Percentiles rank a stretch among this genome's conserved stretches.
phyloP scores from a whole-genome alignment of 2,888 invertebrate genomes.

The Dryococelus australis region DNA sequence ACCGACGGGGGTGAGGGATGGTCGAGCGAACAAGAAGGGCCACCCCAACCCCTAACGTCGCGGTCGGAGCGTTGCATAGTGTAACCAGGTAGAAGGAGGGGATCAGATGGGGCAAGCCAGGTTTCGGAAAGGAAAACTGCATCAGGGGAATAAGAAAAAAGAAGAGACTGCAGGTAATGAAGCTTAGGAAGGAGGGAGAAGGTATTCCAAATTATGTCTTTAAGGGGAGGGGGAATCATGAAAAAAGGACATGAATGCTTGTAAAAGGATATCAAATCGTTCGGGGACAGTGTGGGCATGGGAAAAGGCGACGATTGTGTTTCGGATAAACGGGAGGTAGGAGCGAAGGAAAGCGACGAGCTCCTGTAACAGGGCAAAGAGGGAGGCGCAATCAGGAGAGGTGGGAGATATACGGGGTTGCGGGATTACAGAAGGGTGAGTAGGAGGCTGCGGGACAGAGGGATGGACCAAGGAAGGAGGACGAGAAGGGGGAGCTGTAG shows the following conservation, averaged over 20 bases:
- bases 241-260: background rate
- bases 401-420: conserved; percentile 13
- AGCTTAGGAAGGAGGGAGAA: background rate
- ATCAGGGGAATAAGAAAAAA: background rate
- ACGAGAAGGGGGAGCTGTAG: background rate
- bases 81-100: background rate
- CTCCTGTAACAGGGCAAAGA: background rate
- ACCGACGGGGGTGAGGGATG: background rate
- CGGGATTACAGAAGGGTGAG: conserved; percentile 1
- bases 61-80: background rate
- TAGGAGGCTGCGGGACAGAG: conserved; percentile 12
- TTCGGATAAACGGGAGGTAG: background rate
- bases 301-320: conserved; percentile 20
- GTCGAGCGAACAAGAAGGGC: background rate
- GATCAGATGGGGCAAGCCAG: background rate
- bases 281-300: background rate
- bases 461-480: too few species aligned
- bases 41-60: background rate
- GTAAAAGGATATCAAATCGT: too few species aligned
- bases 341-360: background rate
- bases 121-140: background rate
- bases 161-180: background rate
- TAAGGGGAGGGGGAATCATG: background rate
- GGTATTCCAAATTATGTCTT: too few species aligned
- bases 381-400: background rate